Percentiles rank a stretch among this genome's conserved stretches.
phyloP scores from a whole-genome alignment of 2,888 invertebrate genomes.

The Mechanitis mazaeus region DNA sequence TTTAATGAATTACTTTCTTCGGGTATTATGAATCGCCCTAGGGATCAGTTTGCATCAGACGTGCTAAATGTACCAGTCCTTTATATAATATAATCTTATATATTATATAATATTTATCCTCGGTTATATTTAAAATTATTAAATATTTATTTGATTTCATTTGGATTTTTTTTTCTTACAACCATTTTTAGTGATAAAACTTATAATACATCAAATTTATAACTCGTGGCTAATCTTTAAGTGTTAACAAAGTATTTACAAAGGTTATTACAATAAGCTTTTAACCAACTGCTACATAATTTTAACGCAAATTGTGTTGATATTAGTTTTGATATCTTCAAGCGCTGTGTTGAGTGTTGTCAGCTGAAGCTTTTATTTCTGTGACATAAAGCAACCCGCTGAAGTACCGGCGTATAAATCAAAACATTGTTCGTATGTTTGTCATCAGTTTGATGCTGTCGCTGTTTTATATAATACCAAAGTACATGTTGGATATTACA shows the following conservation, averaged over 20 bases:
- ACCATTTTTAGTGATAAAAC: no score
- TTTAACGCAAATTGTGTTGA: no score
- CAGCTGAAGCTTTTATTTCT: conserved; percentile 26
- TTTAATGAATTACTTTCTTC: conserved; percentile 39
- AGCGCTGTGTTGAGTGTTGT: conserved; percentile 8
- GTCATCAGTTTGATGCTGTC: conserved; percentile 19
- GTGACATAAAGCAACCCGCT: conserved; percentile 24
- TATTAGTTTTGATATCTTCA: conserved; percentile 3
- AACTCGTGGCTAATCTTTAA: no score
- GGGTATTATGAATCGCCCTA: conserved; percentile 24
- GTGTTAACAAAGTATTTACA: background rate
- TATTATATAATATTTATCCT: no score
- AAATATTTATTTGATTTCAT: no score
- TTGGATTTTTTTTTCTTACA: background rate
- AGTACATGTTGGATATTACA: no score
- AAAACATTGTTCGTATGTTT: conserved; percentile 29
- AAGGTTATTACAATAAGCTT: no score
- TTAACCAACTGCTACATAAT: no score
- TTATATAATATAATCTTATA: background rate
- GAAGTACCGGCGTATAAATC: conserved; percentile 20
- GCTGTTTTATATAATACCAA: background rate
- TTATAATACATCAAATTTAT: no score
- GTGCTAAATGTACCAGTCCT: background rate
- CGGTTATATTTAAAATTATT: no score
- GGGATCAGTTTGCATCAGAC: conserved; percentile 4